Conservation (phyloP, 2,888 invertebrate species). For the Xestobium rufovillosum region DNA sequence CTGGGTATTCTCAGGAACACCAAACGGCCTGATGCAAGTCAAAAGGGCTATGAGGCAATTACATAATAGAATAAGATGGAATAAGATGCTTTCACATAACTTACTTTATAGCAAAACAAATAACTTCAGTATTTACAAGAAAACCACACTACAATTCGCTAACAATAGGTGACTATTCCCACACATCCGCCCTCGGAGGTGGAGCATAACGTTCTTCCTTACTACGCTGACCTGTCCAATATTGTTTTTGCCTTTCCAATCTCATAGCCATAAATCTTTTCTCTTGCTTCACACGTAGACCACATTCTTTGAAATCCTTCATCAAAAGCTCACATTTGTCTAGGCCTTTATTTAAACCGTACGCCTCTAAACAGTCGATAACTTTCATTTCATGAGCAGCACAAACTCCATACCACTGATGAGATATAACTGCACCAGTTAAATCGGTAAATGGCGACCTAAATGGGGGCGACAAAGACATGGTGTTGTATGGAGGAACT, state of each 20-base stretch:
- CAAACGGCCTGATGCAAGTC: too few species aligned
- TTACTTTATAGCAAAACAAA: too few species aligned
- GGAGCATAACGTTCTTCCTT: conserved; percentile 49
- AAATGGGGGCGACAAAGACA: conserved; percentile 59
- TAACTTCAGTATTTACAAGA: too few species aligned
- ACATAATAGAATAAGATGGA: too few species aligned
- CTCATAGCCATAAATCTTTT: conserved; percentile 57
- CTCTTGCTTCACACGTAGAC: conserved; percentile 51
- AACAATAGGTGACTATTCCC: too few species aligned
- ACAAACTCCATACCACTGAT: conserved; percentile 59
- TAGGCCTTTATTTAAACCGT: conserved; percentile 59
- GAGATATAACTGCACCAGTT: conserved; percentile 55
- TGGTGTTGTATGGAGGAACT: too few species aligned
- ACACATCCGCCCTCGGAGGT: conserved; percentile 51
- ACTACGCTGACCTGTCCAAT: conserved; percentile 49
- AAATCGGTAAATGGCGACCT: conserved; percentile 66
- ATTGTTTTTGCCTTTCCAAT: conserved; percentile 54
- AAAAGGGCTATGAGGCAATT: too few species aligned
- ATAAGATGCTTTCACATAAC: too few species aligned
- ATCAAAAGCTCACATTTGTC: conserved; percentile 56
- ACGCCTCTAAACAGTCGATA: conserved; percentile 75
- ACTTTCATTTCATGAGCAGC: conserved; percentile 60
- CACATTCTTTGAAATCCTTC: conserved; percentile 66
- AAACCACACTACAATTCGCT: too few species aligned
- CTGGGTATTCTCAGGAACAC: too few species aligned